Conservation (phyloP, 2,113 vertebrate genomes). For the Epinephelus fuscoguttatus region DNA sequence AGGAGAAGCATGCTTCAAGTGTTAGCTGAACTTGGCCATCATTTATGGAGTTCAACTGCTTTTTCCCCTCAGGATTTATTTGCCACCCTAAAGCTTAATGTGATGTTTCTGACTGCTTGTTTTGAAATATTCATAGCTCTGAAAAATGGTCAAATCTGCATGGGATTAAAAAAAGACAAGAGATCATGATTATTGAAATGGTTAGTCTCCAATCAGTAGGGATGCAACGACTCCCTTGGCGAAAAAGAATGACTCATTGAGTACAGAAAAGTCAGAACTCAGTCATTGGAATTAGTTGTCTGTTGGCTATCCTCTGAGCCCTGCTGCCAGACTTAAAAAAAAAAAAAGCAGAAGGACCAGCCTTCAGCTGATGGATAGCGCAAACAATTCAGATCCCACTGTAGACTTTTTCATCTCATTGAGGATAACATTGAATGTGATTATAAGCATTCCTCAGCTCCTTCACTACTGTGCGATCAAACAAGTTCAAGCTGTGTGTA, state of each 20-base stretch:
- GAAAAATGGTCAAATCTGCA: constrained; percentile 36
- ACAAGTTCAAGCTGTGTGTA: constrained; percentile 18
- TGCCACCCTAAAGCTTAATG: constrained; percentile 40
- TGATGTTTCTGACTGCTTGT: constrained; percentile 42
- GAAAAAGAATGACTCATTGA: constrained; percentile 51
- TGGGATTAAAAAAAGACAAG: neutral
- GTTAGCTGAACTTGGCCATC: constrained; percentile 63
- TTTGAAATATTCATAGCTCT: constrained; percentile 41
- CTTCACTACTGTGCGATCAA: constrained; percentile 35
- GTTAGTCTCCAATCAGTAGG: constrained; percentile 49
- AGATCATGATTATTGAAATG: constrained; percentile 30
- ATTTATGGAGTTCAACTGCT: constrained; percentile 39
- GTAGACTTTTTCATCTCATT: constrained; percentile 64
- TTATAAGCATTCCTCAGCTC: constrained; percentile 59
- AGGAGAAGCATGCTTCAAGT: constrained; percentile 59
- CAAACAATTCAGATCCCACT: constrained; percentile 45
- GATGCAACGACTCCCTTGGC: constrained; percentile 34
- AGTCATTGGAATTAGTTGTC: constrained; percentile 59
- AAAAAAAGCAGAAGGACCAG: constrained; percentile 37
- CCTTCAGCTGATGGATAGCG: constrained; percentile 39
- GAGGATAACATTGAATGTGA: constrained; percentile 55
- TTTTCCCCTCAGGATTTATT: constrained; percentile 49
- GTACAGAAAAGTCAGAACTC: constrained; percentile 45
- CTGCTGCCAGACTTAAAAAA: constrained; percentile 44
- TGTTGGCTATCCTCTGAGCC: constrained; percentile 49